A percentile compares a stretch with the other conserved stretches of the same genome.
Evolutionary conservation across 2,113 vertebrate genomes (phyloP).

Genomic region (Morone saxatilis): DNA sequence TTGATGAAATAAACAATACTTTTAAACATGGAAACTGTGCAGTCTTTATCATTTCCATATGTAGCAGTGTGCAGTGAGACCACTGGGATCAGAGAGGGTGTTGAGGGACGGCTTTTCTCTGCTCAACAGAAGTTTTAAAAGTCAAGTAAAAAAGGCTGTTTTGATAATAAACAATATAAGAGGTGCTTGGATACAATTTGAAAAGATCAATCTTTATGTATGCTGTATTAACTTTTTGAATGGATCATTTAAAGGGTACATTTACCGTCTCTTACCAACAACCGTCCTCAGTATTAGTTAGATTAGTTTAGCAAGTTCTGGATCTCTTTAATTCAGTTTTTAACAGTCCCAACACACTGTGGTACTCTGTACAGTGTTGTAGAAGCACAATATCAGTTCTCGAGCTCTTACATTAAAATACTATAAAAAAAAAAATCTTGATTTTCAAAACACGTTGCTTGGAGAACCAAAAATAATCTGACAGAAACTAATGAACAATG

Average conservation of each 20-base stretch:
- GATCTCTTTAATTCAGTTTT: neutral
- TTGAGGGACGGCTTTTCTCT: neutral
- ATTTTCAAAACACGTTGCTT: constrained; percentile 24
- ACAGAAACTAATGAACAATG: constrained; percentile 35
- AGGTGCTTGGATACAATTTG: constrained; percentile 8
- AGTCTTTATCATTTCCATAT: neutral
- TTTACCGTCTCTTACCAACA: neutral
- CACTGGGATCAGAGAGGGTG: neutral
- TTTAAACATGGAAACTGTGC: constrained; percentile 9
- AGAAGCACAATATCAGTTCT: constrained; percentile 31
- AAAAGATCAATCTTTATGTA: neutral
- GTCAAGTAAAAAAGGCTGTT: neutral
- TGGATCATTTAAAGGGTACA: neutral
- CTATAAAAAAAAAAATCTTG: neutral
- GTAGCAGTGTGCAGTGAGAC: neutral
- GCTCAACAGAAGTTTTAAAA: neutral
- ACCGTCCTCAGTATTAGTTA: constrained; percentile 2
- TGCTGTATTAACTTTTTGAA: neutral
- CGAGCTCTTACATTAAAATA: constrained; percentile 48
- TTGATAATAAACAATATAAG: neutral
- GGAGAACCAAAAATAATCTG: neutral
- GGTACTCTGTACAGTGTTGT: neutral
- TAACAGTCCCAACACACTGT: neutral
- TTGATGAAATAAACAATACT: constrained; percentile 1
- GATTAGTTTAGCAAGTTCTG: neutral